Evolutionary conservation across 2,113 vertebrate genomes (phyloP), one percentile per base, ranked within the genome.

Genomic region (Chinchilla lanigera): DNA sequence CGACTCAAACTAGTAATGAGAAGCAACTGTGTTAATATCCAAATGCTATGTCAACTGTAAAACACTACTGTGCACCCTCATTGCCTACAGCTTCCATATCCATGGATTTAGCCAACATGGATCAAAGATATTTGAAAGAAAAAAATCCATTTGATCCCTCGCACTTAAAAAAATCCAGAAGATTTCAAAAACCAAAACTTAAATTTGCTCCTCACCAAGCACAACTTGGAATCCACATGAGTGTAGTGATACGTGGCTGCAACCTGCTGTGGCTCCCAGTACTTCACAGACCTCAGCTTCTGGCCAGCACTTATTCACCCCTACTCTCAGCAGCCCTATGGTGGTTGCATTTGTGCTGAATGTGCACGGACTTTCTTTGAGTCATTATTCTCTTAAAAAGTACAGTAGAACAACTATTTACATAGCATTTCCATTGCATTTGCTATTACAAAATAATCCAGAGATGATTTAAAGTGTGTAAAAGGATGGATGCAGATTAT

Each of bases 201-300:
- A 52, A 56, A 30, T 91, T 54, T 69, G n/a, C 50, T 12, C 17
- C 14, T 38, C 44, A 52, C 58, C 5, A 0, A 65, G 17, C 20
- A 58, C 63, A 58, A 10, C 63, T 26, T 13, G 52, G 26, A 7
- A 44, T n/a, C 30, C 10, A 10, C 30, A 11, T 17, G 35, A 30
- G 16, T 30, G 38, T 7, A 35, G 38, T 0, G 7, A 30, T 19
- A 1, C 7, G 26, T 41, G 47, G 56, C 17, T 5, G 0, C 4
- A 16, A 35, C 26, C 26, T 12, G 1, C 60, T 22, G 82, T 11
- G 60, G 16, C 50, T 58, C 35, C 52, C 80, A 47, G 28, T 9
- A 5, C 38, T 13, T 8, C 24, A 17, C 38, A 63, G 58, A 44
- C 50, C n/a, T 54, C n/a, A 52, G 13, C 47, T 33, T 30, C 38